A percentile compares a stretch with the other conserved stretches of the same genome.
These are phyloP conservation scores for Ernsta delagoae DNA, from an alignment of 2,888 invertebrate species.

Conservation along the genomic window DNA sequence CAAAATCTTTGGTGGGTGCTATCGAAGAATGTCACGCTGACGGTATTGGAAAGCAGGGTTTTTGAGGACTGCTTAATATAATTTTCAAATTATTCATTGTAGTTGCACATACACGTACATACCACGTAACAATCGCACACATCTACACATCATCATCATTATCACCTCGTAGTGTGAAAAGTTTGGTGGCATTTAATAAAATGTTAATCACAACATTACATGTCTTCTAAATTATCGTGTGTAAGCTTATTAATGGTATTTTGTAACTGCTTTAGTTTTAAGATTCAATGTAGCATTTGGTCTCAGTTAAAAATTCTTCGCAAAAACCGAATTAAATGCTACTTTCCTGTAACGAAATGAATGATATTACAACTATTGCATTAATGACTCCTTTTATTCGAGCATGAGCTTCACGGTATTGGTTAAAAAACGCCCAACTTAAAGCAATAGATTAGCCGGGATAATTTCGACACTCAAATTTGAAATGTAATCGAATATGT, in stretches of 20 bases:
- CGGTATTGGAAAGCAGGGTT: conserved; percentile 36
- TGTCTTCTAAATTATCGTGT: conserved; percentile 20
- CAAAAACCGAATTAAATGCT: conserved; percentile 25
- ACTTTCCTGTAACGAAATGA: background rate
- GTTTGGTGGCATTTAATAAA: conserved; percentile 36
- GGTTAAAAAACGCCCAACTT: background rate
- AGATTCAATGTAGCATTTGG: conserved; percentile 29
- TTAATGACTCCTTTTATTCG: conserved; percentile 4
- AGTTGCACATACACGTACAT: conserved; percentile 31
- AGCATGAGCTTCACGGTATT: conserved; percentile 1
- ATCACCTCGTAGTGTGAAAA: conserved; percentile 28
- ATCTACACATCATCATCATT: conserved; percentile 24
- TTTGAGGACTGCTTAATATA: conserved; percentile 37
- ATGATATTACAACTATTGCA: background rate
- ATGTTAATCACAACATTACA: conserved; percentile 27
- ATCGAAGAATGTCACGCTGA: conserved; percentile 36
- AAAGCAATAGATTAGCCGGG: background rate
- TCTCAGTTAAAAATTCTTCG: conserved; percentile 9
- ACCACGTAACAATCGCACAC: conserved; percentile 33
- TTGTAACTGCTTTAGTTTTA: conserved; percentile 31
- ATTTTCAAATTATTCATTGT: conserved; percentile 32
- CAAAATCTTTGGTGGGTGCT: conserved; percentile 38
- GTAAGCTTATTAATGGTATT: conserved; percentile 21
- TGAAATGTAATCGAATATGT: too few species aligned
- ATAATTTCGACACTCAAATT: too few species aligned